Conservation (phyloP, 2,113 vertebrate genomes). For the Trinectes maculatus region DNA sequence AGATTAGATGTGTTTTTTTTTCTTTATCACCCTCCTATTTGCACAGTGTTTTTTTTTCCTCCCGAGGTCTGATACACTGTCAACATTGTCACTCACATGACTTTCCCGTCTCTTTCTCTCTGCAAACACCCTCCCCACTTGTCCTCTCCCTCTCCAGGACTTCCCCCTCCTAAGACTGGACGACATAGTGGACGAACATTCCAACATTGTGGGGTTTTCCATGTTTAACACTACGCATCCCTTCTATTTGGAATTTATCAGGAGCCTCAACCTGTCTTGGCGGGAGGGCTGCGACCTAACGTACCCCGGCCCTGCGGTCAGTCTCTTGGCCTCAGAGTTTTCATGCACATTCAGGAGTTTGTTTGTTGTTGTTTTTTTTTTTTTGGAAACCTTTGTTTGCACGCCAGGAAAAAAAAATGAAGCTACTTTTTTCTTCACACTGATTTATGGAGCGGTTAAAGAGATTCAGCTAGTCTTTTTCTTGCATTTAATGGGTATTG, state of each 20-base stretch:
- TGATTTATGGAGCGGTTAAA: constrained; percentile 59
- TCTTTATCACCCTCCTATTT: constrained; percentile 39
- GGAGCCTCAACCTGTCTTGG: constrained; percentile 95
- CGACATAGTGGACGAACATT: constrained; percentile 89
- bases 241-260: constrained; percentile 92
- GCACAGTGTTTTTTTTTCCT: constrained; percentile 34
- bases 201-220: constrained; percentile 93
- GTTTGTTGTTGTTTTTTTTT: no score
- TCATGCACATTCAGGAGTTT: constrained; percentile 34
- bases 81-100: constrained; percentile 54
- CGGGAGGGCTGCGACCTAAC: constrained; percentile 90
- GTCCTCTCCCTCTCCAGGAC: constrained; percentile 79
- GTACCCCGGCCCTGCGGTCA: constrained; percentile 89
- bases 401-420: constrained; percentile 39
- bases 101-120: constrained; percentile 22
- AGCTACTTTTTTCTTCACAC: constrained; percentile 48
- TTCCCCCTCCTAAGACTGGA: constrained; percentile 90
- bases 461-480: constrained; percentile 56
- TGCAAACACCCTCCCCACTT: constrained; percentile 20
- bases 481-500: constrained; percentile 58
- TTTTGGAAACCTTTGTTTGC: constrained; percentile 58
- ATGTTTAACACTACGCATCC: constrained; percentile 94
- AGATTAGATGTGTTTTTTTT: constrained; percentile 58
- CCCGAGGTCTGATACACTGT: constrained; percentile 47
- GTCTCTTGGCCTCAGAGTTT: constrained; percentile 43